Conservation (phyloP, 2,888 invertebrate species). For the Sphaeridia pumilis region DNA sequence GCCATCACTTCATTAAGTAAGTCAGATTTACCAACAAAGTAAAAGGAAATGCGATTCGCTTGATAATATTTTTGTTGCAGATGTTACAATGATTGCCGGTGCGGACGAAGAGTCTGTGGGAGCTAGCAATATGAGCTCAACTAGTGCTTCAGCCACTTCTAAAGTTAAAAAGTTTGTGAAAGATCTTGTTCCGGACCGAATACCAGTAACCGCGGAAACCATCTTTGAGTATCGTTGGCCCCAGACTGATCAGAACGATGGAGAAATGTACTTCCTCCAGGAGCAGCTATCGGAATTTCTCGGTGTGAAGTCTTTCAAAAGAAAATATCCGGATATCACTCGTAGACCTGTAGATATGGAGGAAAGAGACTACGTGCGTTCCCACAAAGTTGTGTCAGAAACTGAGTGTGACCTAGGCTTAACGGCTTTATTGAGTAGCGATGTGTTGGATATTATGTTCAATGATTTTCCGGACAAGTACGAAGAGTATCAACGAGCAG, state of each 20-base stretch:
- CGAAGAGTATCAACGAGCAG: slow-evolving; percentile 70
- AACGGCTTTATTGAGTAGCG: slow-evolving; percentile 81
- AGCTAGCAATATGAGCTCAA: slow-evolving; percentile 63
- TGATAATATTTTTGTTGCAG: not conserved
- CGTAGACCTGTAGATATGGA: slow-evolving; percentile 77
- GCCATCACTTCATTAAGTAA: slow-evolving; percentile 3
- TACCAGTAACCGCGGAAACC: slow-evolving; percentile 64
- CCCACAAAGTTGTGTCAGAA: slow-evolving; percentile 71
- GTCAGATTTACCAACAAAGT: not conserved
- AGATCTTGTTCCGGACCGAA: slow-evolving; percentile 42
- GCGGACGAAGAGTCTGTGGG: slow-evolving; percentile 56
- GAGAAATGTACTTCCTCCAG: slow-evolving; percentile 84
- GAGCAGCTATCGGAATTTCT: slow-evolving; percentile 92
- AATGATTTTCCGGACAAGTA: slow-evolving; percentile 91
- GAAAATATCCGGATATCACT: slow-evolving; percentile 81
- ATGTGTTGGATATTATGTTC: slow-evolving; percentile 89
- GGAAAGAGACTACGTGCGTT: slow-evolving; percentile 76
- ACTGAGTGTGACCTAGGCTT: slow-evolving; percentile 86
- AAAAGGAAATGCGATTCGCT: not conserved
- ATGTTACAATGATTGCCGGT: not conserved
- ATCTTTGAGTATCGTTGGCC: slow-evolving; percentile 94
- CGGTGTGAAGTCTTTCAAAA: slow-evolving; percentile 89
- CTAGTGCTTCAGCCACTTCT: slow-evolving; percentile 45
- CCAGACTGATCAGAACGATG: slow-evolving; percentile 45
- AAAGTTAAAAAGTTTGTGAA: slow-evolving; percentile 45